These are phyloP conservation scores for Lathronympha strigana DNA, from an alignment of 2,888 invertebrate genomes.

Conservation along the genomic window DNA sequence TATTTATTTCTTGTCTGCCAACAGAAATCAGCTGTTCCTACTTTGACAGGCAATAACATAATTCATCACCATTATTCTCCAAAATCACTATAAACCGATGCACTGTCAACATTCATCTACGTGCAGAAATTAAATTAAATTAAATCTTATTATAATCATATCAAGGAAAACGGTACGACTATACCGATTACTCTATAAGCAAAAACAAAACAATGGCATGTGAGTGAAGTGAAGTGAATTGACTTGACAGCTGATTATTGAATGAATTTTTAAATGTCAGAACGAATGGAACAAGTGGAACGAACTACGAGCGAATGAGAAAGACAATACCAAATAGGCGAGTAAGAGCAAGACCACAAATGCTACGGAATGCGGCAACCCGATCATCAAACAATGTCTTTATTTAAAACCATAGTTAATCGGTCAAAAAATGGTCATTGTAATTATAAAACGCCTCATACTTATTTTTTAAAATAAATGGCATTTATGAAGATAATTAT, in stretches of 20 bases:
- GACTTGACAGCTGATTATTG: constrained; percentile 33
- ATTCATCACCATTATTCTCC: constrained; percentile 28
- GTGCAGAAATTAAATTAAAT: background rate
- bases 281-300: constrained; percentile 34
- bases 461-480: background rate
- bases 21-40: constrained; percentile 51
- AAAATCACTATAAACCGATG: background rate
- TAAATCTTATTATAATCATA: background rate
- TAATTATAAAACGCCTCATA: background rate
- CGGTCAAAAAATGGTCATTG: background rate
- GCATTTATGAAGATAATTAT: background rate
- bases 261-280: constrained; percentile 37
- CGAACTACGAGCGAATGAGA: constrained; percentile 1
- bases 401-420: constrained; percentile 7
- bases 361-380: constrained; percentile 15
- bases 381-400: constrained; percentile 2
- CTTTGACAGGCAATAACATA: constrained; percentile 45
- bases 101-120: background rate
- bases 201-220: constrained; percentile 32
- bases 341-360: constrained; percentile 18
- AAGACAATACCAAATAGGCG: background rate
- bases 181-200: background rate
- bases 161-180: constrained; percentile 24
- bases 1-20: constrained; percentile 6
- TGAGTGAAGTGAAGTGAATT: constrained; percentile 26